Evolutionary conservation across 2,888 invertebrate species (phyloP), one percentile per base, ranked within the genome.

Genomic region (Orthonevra nobilis): DNA sequence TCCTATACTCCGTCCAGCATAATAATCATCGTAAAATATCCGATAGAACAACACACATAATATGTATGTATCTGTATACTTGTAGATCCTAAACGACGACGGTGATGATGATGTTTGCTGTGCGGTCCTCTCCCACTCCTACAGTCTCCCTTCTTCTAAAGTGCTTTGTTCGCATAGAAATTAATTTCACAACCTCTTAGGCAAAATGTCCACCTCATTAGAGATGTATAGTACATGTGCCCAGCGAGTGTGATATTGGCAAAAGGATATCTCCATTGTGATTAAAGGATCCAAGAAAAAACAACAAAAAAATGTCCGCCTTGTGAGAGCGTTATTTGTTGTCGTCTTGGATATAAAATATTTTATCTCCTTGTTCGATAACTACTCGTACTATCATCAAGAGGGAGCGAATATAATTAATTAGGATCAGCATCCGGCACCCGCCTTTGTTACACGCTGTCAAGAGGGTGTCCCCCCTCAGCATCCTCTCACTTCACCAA

Each of bases 311-410:
- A n/a, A n/a, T n/a, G n/a, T n/a, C n/a, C n/a, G n/a, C 38, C 7
- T 9, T 48, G 26, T 28, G 52, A 70, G 63, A 63, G 66, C 38
- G 58, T 46, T 72, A 72, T 77, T 72, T 77, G 70, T 77, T 77
- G 70, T 60, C 54, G 60, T 72, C 64, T 52, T 46, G 64, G 64
- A 70, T 70, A 70, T 60, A 64, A 72, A 77, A 77, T 77, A 77
- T 77, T 77, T 66, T 72, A 77, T 77, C 70, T 77, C 28, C 64
- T 77, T 72, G 60, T 66, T 77, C 64, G 58, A 72, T 72, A 77
- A 77, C 77, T 66, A 77, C 70, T 77, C 60, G 64, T 60, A 48
- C 69, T 32, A 74, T 56, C 38, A 63, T 32, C 4, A 17, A 38
- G 38, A 20, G 23, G 44, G 58, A 77, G 23, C 44, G 63, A 70